Conservation (phyloP, 1,140 invertebrate species). For the Chironomus tepperi region DNA sequence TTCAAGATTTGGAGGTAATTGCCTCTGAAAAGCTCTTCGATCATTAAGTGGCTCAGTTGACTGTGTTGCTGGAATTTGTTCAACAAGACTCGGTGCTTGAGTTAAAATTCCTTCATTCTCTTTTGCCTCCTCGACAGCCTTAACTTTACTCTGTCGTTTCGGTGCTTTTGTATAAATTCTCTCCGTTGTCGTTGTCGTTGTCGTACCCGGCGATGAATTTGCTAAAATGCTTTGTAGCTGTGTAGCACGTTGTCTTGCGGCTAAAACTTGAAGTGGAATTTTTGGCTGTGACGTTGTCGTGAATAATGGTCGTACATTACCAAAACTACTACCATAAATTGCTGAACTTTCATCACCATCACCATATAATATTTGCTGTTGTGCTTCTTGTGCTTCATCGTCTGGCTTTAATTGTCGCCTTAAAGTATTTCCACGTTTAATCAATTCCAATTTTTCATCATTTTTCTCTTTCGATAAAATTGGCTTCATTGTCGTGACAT, state of each 20-base stretch:
- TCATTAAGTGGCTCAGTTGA: slow-evolving; percentile 19
- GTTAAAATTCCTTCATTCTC: slow-evolving; percentile 29
- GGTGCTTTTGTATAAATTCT: slow-evolving; percentile 29
- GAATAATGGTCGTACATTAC: slow-evolving; percentile 53
- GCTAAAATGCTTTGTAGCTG: slow-evolving; percentile 34
- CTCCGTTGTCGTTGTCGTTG: slow-evolving; percentile 26
- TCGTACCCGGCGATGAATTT: slow-evolving; percentile 8
- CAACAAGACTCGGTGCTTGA: slow-evolving; percentile 30
- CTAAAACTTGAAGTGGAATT: slow-evolving; percentile 35
- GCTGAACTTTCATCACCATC: slow-evolving; percentile 52
- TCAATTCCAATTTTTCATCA: slow-evolving; percentile 41
- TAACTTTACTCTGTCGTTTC: slow-evolving; percentile 28
- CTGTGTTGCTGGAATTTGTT: slow-evolving; percentile 34
- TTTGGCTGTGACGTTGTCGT: slow-evolving; percentile 48
- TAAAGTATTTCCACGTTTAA: slow-evolving; percentile 41
- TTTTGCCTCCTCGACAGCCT: slow-evolving; percentile 30
- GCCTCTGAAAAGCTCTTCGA: slow-evolving; percentile 1
- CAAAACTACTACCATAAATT: slow-evolving; percentile 50
- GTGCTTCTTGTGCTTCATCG: slow-evolving; percentile 41
- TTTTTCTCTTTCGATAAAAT: slow-evolving; percentile 40
- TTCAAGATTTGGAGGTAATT: background rate
- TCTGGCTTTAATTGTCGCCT: slow-evolving; percentile 48
- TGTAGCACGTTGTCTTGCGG: slow-evolving; percentile 31
- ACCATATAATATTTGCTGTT: slow-evolving; percentile 39
- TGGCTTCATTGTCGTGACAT: slow-evolving; percentile 41